phyloP scores from a whole-genome alignment of 2,113 vertebrate species.

The Vidua chalybeata region DNA sequence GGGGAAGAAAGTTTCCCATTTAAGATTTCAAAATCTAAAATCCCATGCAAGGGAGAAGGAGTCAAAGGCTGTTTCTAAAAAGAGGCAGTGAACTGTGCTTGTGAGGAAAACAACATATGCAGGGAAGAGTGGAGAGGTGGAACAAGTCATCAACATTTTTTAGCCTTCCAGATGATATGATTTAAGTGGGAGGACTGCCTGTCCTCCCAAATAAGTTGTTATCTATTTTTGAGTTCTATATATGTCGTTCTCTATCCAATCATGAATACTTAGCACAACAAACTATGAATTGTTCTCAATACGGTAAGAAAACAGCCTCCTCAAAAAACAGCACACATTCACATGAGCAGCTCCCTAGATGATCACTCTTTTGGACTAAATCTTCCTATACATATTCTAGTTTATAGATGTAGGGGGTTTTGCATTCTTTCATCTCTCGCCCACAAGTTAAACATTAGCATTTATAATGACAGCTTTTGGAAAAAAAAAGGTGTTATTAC shows the following conservation, averaged over 20 bases:
- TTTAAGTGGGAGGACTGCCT: conserved; percentile 61
- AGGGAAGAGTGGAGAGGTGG: conserved; percentile 41
- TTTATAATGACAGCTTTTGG: conserved; percentile 2
- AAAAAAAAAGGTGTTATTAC: neutral
- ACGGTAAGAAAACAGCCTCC: neutral
- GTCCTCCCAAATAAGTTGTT: conserved; percentile 55
- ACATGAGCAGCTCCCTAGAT: neutral
- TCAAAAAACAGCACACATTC: neutral
- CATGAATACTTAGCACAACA: conserved; percentile 36
- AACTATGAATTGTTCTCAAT: conserved; percentile 12
- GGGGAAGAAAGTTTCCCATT: neutral
- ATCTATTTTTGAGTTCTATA: conserved; percentile 54
- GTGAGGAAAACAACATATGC: conserved; percentile 57
- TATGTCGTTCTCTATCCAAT: conserved; percentile 28
- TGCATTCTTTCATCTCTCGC: neutral
- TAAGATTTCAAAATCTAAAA: neutral
- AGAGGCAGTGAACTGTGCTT: conserved; percentile 19
- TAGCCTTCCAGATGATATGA: conserved; percentile 51
- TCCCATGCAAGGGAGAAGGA: neutral
- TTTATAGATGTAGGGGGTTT: neutral
- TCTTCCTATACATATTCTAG: neutral
- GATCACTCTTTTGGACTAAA: neutral
- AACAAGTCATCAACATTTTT: conserved; percentile 58
- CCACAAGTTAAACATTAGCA: conserved; percentile 22
- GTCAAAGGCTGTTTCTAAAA: conserved; percentile 45